phyloP scores from a whole-genome alignment of 2,113 vertebrate species.

The Seriola quinqueradiata region DNA sequence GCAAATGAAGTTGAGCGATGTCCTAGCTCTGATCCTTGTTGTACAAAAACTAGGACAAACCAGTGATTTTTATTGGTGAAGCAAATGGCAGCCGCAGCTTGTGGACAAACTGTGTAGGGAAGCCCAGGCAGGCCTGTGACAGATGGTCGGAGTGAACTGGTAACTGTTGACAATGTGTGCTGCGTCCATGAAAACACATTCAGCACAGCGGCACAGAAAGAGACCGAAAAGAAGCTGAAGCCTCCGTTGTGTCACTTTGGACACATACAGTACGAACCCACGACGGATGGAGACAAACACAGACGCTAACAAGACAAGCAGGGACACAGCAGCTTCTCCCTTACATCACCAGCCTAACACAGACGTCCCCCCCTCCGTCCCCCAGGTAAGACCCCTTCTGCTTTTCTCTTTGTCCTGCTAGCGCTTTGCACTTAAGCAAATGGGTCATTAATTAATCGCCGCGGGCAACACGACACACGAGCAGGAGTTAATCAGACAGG shows the following conservation, averaged over 20 bases:
- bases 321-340: conserved; percentile 12
- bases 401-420: conserved; percentile 60
- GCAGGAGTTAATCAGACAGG: conserved; percentile 74
- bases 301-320: conserved; percentile 7
- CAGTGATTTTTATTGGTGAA: conserved; percentile 59
- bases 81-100: conserved; percentile 78
- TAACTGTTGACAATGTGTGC: conserved; percentile 66
- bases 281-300: conserved; percentile 27
- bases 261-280: not conserved
- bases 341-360: conserved; percentile 21
- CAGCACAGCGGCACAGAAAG: conserved; percentile 60
- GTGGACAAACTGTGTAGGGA: conserved; percentile 74
- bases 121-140: conserved; percentile 64
- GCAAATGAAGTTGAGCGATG: conserved; percentile 22
- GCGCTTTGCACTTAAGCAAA: conserved; percentile 81
- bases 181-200: conserved; percentile 56
- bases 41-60: conserved; percentile 67
- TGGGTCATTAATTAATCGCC: conserved; percentile 81
- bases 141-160: conserved; percentile 75
- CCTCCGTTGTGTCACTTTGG: conserved; percentile 55
- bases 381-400: conserved; percentile 33
- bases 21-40: conserved; percentile 49
- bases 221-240: conserved; percentile 46
- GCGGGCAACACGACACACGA: conserved; percentile 71
- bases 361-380: conserved; percentile 24